Conservation (phyloP, 92 coral and sea anemone species). For the Zoanthus gigantus region DNA sequence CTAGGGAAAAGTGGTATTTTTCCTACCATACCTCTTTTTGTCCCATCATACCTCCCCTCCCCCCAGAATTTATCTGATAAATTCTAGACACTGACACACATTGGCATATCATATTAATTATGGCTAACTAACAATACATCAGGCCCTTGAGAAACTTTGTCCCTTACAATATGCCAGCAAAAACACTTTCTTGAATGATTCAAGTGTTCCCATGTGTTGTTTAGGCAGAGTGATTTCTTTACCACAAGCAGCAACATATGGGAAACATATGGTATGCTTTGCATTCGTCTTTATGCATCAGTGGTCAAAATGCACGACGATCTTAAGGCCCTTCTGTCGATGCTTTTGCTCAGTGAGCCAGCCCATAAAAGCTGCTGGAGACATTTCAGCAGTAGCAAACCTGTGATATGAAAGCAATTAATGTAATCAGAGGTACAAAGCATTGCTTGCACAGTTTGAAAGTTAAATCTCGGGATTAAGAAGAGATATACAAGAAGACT, state of each 20-base stretch:
- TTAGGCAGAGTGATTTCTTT: conserved; percentile 41
- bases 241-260: conserved; percentile 22
- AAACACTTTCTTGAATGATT: conserved; percentile 1
- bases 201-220: conserved; percentile 16
- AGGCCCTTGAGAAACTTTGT: conserved; percentile 47
- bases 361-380: conserved; percentile 40
- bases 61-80: too few species aligned
- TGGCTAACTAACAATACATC: too few species aligned
- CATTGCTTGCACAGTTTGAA: too few species aligned
- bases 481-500: too few species aligned
- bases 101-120: too few species aligned
- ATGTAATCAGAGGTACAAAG: too few species aligned
- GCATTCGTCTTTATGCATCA: conserved; percentile 21
- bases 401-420: too few species aligned
- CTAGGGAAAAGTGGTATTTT: too few species aligned
- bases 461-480: too few species aligned
- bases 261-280: conserved; percentile 40
- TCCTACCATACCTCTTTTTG: too few species aligned
- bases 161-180: conserved; percentile 38
- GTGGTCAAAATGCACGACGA: conserved; percentile 39
- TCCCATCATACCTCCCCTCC: too few species aligned
- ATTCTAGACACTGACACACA: too few species aligned
- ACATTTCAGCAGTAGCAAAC: not conserved
- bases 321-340: not conserved
- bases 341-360: conserved; percentile 42